phyloP scores from a whole-genome alignment of 2,888 invertebrate genomes.

The Yponomeuta cagnagella region DNA sequence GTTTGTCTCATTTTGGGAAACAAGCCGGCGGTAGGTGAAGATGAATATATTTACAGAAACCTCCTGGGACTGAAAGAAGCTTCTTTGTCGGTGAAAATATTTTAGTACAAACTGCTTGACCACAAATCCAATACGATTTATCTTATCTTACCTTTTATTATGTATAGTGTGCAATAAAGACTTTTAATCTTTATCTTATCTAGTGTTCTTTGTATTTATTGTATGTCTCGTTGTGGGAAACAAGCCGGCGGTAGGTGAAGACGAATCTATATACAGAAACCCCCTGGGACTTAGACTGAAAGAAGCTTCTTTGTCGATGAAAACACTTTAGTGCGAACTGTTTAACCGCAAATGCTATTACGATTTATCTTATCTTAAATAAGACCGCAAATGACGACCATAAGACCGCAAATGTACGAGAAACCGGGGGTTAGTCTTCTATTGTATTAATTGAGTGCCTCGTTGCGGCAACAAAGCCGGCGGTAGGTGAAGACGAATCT shows the following conservation, averaged over 20 bases:
- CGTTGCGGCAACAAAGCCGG: neutral
- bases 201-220: neutral
- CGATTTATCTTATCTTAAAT: neutral
- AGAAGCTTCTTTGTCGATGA: too few species aligned
- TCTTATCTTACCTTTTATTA: neutral
- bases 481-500: neutral
- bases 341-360: neutral
- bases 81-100: too few species aligned
- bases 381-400: too few species aligned
- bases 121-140: neutral
- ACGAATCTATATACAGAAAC: neutral
- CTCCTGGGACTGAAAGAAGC: too few species aligned
- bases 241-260: neutral
- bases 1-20: neutral
- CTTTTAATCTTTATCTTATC: too few species aligned
- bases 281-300: too few species aligned
- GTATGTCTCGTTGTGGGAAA: neutral
- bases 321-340: too few species aligned
- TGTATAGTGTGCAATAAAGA: too few species aligned
- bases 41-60: neutral
- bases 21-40: neutral
- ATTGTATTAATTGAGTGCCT: neutral
- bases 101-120: too few species aligned
- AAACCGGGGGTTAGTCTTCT: neutral
- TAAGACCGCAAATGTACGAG: too few species aligned